Conservation (phyloP, 1,140 invertebrate species). For the Brachionus plicatilis region DNA sequence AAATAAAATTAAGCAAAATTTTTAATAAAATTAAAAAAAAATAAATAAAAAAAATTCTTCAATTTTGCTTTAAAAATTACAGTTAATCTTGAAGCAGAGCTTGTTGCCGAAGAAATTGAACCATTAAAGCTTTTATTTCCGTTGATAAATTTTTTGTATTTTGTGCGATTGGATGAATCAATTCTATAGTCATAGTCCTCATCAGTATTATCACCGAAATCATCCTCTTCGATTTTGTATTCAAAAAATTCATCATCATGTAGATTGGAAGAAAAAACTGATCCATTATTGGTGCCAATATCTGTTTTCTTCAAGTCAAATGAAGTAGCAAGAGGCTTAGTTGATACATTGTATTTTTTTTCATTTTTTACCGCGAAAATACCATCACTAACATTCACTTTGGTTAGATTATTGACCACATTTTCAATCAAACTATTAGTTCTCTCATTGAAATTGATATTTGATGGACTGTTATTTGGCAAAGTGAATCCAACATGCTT, state of each 20-base stretch:
- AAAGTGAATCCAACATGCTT: neutral
- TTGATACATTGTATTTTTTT: neutral
- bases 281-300: neutral
- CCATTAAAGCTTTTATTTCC: constrained; percentile 16
- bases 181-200: constrained; percentile 26
- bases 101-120: constrained; percentile 21
- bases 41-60: neutral
- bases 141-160: constrained; percentile 8
- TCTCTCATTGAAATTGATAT: neutral
- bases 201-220: neutral
- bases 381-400: constrained; percentile 32
- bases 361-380: neutral
- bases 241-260: neutral
- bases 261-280: neutral
- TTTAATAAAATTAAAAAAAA: neutral
- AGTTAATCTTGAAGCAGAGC: constrained; percentile 5
- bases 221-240: neutral
- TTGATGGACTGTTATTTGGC: neutral
- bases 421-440: constrained; percentile 19
- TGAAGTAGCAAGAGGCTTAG: neutral
- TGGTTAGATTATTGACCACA: neutral
- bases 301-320: constrained; percentile 1
- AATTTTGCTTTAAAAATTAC: neutral
- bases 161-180: neutral
- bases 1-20: neutral